These are phyloP conservation scores for Polydrusus pterygomalis DNA, from an alignment of 2,888 invertebrate genomes.

Conservation along the genomic window DNA sequence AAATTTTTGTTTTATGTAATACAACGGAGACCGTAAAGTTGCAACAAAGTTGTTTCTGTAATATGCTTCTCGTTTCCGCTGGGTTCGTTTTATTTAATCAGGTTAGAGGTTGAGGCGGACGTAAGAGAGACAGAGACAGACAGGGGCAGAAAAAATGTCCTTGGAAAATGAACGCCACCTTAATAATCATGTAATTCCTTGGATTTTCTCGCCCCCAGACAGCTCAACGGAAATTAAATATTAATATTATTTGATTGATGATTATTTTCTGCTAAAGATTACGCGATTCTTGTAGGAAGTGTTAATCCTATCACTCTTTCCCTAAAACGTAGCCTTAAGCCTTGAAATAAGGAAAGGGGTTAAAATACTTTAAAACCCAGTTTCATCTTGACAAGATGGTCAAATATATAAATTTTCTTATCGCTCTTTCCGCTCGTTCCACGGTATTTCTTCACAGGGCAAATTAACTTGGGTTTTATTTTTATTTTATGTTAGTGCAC, in stretches of 20 bases:
- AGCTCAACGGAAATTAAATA: no score
- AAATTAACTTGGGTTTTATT: neutral
- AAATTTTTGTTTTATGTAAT: neutral
- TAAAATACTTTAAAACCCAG: constrained; percentile 6
- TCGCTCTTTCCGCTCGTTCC: neutral
- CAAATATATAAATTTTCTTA: constrained; percentile 2
- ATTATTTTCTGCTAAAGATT: no score
- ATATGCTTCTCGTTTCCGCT: neutral
- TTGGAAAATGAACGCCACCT: no score
- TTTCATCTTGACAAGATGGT: neutral
- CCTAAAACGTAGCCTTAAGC: neutral
- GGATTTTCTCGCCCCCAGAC: no score
- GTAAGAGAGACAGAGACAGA: neutral
- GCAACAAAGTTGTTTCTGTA: neutral
- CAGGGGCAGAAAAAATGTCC: neutral
- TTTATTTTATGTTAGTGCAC: neutral
- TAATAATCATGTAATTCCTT: no score
- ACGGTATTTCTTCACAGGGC: neutral
- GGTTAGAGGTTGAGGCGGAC: neutral
- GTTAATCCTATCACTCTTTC: no score
- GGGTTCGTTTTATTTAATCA: neutral
- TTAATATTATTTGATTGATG: no score
- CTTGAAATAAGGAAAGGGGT: constrained; percentile 1
- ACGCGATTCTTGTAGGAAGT: no score
- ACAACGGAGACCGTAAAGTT: neutral